These are phyloP conservation scores for Agrochola macilenta DNA, from an alignment of 2,888 invertebrate species.

Conservation along the genomic window DNA sequence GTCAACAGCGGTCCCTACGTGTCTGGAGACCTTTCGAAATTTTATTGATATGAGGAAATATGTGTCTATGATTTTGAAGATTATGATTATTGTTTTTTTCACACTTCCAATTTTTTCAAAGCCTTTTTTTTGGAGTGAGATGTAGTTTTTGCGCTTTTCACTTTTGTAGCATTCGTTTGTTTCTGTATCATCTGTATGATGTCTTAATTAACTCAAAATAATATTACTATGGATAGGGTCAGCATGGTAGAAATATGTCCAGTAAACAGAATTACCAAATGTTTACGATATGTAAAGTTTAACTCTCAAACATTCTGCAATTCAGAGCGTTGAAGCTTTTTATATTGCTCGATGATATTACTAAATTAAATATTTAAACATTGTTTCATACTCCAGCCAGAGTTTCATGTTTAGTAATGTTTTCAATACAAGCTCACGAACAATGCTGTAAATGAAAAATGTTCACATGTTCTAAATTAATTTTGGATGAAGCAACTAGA, in stretches of 20 bases:
- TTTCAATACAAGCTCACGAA: neutral
- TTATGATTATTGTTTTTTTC: neutral
- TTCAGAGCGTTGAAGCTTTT: neutral
- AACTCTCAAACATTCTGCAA: neutral
- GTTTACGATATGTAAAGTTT: neutral
- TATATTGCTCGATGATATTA: neutral
- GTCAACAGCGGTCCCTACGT: slow-evolving; percentile 58
- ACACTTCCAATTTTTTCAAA: neutral
- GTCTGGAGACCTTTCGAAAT: slow-evolving; percentile 35
- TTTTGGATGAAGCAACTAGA: neutral
- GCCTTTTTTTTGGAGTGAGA: neutral
- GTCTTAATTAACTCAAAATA: neutral
- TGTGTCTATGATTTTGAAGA: slow-evolving; percentile 24
- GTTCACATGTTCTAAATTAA: neutral
- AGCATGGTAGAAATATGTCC: neutral
- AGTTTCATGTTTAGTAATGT: slow-evolving; percentile 7
- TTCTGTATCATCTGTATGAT: neutral
- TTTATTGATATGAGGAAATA: slow-evolving; percentile 38
- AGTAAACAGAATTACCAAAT: neutral
- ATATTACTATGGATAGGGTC: neutral
- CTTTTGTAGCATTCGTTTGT: neutral
- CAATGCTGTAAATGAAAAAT: neutral
- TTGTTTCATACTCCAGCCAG: neutral
- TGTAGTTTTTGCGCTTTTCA: neutral
- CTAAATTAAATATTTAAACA: neutral